Evolutionary conservation across 2,888 invertebrate genomes (phyloP).

Genomic region (Eupithecia pulchellata): DNA sequence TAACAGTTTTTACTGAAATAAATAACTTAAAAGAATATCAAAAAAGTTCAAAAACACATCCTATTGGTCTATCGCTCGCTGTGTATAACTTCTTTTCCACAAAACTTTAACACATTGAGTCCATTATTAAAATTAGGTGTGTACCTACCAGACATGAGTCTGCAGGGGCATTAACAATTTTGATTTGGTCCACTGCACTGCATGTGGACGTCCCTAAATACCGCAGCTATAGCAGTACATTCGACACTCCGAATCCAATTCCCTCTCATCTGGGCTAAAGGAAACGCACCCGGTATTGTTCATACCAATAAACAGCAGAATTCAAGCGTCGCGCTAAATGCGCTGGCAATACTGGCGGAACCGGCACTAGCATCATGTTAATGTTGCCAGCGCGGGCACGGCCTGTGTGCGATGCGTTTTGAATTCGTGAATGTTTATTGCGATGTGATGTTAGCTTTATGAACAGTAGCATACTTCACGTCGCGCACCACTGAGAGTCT

Average conservation of each 20-base stretch:
- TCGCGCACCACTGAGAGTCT: not conserved
- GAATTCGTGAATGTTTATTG: constrained; percentile 3
- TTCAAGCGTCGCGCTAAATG: not conserved
- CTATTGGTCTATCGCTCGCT: no score
- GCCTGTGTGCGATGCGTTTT: not conserved
- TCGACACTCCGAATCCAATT: not conserved
- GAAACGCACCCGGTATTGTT: not conserved
- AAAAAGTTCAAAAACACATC: no score
- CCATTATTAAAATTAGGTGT: no score
- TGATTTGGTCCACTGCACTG: not conserved
- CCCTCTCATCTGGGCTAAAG: not conserved
- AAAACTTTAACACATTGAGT: no score
- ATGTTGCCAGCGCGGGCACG: not conserved
- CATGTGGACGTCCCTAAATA: not conserved
- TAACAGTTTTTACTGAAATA: no score
- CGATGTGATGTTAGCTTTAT: not conserved
- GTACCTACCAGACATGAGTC: no score
- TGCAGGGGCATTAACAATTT: no score
- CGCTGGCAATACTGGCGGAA: constrained; percentile 5
- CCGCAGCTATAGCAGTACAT: not conserved
- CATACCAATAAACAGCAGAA: constrained; percentile 4
- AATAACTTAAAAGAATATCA: no score
- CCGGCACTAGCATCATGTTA: not conserved
- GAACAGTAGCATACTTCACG: not conserved
- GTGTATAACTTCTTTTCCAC: no score